Conservation (phyloP, 2,888 invertebrate species). For the Lordiphosa fenestrarum region DNA sequence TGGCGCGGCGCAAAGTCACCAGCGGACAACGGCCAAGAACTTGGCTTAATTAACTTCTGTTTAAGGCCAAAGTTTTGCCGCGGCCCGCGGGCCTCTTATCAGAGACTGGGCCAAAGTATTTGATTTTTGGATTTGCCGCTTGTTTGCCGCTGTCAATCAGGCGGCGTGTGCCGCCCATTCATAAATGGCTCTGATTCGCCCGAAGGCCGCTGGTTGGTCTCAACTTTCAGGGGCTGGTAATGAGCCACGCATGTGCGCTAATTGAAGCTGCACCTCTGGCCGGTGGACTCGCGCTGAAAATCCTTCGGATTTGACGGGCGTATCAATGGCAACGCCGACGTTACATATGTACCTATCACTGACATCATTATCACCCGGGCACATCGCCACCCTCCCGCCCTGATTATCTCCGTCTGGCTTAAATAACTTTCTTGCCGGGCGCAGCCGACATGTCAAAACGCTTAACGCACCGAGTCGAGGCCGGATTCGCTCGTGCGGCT, state of each 20-base stretch:
- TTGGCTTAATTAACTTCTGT: conserved; percentile 74
- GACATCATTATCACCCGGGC: conserved; percentile 60
- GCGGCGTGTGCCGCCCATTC: conserved; percentile 39
- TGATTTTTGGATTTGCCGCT: conserved; percentile 68
- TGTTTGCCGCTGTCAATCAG: conserved; percentile 28
- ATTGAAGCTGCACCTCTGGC: conserved; percentile 8
- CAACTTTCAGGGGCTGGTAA: conserved; percentile 40
- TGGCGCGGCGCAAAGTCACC: conserved; percentile 50
- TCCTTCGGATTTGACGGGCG: conserved; percentile 16
- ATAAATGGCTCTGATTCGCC: conserved; percentile 64
- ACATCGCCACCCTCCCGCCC: conserved; percentile 36
- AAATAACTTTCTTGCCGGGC: conserved; percentile 56
- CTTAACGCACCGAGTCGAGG: conserved; percentile 52
- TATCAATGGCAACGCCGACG: conserved; percentile 52
- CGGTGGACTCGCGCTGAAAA: conserved; percentile 9
- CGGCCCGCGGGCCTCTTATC: conserved; percentile 53
- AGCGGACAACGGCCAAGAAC: conserved; percentile 45
- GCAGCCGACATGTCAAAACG: conserved; percentile 69
- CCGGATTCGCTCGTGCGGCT: conserved; percentile 59
- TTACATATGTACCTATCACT: conserved; percentile 42
- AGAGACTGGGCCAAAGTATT: conserved; percentile 62
- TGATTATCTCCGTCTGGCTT: conserved; percentile 58
- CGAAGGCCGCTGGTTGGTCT: conserved; percentile 38
- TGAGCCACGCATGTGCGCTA: conserved; percentile 51
- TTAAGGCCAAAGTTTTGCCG: conserved; percentile 58